Evolutionary conservation across 2,113 vertebrate species (phyloP).

Genomic region (Sander vitreus): DNA sequence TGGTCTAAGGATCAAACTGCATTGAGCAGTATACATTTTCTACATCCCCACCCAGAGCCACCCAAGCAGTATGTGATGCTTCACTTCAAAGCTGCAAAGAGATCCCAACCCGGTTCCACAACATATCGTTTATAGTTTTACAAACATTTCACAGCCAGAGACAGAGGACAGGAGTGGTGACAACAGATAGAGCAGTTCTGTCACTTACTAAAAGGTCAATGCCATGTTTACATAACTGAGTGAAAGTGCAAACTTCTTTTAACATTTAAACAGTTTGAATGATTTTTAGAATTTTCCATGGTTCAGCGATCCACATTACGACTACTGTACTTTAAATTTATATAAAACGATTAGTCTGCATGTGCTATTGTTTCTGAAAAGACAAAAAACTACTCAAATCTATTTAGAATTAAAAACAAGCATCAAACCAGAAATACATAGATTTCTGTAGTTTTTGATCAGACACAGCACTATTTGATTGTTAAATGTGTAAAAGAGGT

Average conservation of each 20-base stretch:
- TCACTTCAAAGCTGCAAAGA: slow-evolving; percentile 26
- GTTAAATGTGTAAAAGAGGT: neutral
- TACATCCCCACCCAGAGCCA: slow-evolving; percentile 27
- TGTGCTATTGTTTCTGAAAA: neutral
- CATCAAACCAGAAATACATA: neutral
- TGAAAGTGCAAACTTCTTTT: neutral
- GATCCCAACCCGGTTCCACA: slow-evolving; percentile 22
- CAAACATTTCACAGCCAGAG: neutral
- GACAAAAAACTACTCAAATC: no score
- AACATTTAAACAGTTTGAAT: neutral
- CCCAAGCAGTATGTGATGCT: neutral
- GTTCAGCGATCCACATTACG: neutral
- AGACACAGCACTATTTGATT: neutral
- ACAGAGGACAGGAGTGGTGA: neutral
- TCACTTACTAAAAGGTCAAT: neutral
- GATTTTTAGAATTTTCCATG: neutral
- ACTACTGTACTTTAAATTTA: neutral
- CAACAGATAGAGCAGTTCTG: neutral
- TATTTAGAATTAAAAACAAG: neutral
- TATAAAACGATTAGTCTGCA: no score
- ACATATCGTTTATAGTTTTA: neutral
- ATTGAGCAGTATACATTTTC: neutral
- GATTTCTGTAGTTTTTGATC: neutral
- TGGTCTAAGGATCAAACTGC: neutral
- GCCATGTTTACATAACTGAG: neutral